Conservation (phyloP, 2,888 invertebrate genomes). For the Eugnorisma glareosa region DNA sequence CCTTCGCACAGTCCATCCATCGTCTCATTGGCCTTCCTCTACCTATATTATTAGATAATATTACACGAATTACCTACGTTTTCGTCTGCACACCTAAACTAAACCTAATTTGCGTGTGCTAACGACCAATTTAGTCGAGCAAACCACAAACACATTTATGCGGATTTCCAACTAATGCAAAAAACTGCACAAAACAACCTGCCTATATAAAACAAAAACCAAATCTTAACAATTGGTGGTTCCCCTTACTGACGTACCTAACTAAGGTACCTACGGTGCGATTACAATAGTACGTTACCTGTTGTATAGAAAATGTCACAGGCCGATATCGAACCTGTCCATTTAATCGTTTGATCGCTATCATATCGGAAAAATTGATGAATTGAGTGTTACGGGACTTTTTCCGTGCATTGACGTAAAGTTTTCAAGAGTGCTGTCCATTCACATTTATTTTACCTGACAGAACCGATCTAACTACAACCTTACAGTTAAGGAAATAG, state of each 20-base stretch:
- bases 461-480: not conserved
- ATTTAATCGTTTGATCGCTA: constrained; percentile 38
- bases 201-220: constrained; percentile 1
- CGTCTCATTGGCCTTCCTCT: not conserved
- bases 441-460: not conserved
- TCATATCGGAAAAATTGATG: constrained; percentile 37
- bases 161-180: constrained; percentile 5
- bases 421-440: constrained; percentile 25
- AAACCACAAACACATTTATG: not conserved
- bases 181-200: not conserved
- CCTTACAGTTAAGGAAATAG: not conserved
- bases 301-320: constrained; percentile 13
- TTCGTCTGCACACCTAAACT: not conserved
- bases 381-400: constrained; percentile 49
- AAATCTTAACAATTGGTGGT: constrained; percentile 26
- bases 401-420: constrained; percentile 34
- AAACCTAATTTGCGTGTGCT: not conserved
- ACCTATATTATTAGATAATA: not conserved
- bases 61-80: not conserved
- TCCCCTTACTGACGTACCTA: constrained; percentile 35
- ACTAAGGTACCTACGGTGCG: not conserved
- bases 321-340: constrained; percentile 14
- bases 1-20: not conserved
- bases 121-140: constrained; percentile 11
- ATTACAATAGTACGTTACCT: constrained; percentile 25